Base-by-base conservation (phyloP, 1,140 invertebrate species). In the Drosophila kohkoa region DNA sequence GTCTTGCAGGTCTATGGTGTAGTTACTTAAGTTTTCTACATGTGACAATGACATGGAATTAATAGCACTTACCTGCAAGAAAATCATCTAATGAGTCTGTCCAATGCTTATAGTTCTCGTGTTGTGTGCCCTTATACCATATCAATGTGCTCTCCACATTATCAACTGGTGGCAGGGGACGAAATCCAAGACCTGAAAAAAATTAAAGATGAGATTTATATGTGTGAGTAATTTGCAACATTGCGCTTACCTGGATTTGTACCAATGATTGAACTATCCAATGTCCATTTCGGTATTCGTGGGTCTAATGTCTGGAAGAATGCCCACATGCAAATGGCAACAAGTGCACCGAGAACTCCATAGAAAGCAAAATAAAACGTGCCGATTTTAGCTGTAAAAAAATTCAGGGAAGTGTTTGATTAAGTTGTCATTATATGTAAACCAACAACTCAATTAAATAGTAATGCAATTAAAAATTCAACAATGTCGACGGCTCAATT, bases 351-450 rank as follows among this genome's bases (percentile, higher is more conserved):
- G 77, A 99, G 93, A 62, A 96, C 96, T 49, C 95, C 94, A 93
- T 99, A 99, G 93, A 98, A 99, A 86, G 97, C 95, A 75, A 98
- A 93, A 93, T 99, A 99, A 94, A 99, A 99, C 13, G 98, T 92
- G 35, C 95, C 95, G 92, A 99, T 98, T 94, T 98, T 98, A 55
- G 95, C 97, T 98, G 94, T n/a, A 65, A 73, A 77, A 57, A 11
- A 10, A 30, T 6, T 15, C 16, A 48, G 25, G 57, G 16, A 45
- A 66, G 49, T 28, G 30, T 20, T 46, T 51, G n/a, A 83, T 72
- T 58, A 73, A 35, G 74, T 81, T 75, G 81, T 52, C 15, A 68
- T 55, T 13, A 58, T 58, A 4, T 52, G 46, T 62, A 52, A 38
- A 38, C 6, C 2, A 38, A 16, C 20, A 67, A 68, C 46, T 43